phyloP scores from a whole-genome alignment of 2,797 vertebrate species.

The Xenopus petersii region DNA sequence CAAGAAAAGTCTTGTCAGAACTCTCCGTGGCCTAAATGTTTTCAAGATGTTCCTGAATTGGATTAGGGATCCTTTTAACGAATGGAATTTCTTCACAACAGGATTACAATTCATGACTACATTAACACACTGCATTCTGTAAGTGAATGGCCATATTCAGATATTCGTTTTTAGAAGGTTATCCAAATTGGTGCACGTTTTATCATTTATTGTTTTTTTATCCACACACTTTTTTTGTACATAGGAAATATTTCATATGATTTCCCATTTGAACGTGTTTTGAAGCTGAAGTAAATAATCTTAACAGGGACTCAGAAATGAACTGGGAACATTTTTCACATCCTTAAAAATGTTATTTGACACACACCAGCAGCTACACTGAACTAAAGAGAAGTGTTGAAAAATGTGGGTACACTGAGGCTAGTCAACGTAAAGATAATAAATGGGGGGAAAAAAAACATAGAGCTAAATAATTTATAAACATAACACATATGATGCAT shows the following conservation, averaged over 20 bases:
- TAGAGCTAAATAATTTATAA: too few species aligned
- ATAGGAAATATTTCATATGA: slow-evolving; percentile 23
- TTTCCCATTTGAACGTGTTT: not conserved
- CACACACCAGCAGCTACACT: too few species aligned
- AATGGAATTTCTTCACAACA: slow-evolving; percentile 20
- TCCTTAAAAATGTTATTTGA: too few species aligned
- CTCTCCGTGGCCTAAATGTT: slow-evolving; percentile 34
- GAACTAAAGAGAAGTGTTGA: too few species aligned
- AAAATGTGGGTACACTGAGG: too few species aligned
- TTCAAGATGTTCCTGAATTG: slow-evolving; percentile 43
- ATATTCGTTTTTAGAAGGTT: slow-evolving; percentile 4
- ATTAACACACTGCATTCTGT: slow-evolving; percentile 34
- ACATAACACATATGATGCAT: too few species aligned
- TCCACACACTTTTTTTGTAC: not conserved
- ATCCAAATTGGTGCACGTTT: slow-evolving; percentile 10
- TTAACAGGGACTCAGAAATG: too few species aligned
- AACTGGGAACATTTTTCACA: too few species aligned
- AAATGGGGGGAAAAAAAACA: too few species aligned
- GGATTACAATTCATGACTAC: slow-evolving; percentile 19
- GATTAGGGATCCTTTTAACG: slow-evolving; percentile 35
- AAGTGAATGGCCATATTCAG: slow-evolving; percentile 7
- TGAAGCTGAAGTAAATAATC: not conserved
- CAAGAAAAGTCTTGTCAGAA: slow-evolving; percentile 33
- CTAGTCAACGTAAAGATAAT: too few species aligned
- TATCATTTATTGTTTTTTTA: slow-evolving; percentile 16